Percentiles rank a stretch among this genome's conserved stretches.
phyloP scores from a whole-genome alignment of 2,888 invertebrate genomes.

The Amphimallon solstitiale region DNA sequence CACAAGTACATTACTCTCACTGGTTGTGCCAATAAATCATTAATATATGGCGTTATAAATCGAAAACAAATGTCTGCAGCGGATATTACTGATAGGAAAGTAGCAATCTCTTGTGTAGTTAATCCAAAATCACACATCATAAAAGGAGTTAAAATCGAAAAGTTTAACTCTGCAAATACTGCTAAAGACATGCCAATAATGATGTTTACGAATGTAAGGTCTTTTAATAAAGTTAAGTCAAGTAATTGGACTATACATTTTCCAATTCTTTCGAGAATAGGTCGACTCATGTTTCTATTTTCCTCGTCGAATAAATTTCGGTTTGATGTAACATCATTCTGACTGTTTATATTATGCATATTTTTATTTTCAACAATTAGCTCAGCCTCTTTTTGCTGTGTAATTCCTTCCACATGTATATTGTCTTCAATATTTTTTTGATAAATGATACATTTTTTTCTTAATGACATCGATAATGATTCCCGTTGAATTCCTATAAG shows the following conservation, averaged over 20 bases:
- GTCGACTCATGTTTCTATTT: conserved; percentile 56
- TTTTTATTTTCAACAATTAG: too few species aligned
- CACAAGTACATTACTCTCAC: conserved; percentile 73
- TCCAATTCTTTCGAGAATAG: conserved; percentile 53
- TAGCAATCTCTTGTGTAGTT: conserved; percentile 69
- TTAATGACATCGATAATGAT: too few species aligned
- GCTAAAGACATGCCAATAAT: conserved; percentile 75
- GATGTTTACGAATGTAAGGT: conserved; percentile 75
- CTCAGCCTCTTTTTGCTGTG: too few species aligned
- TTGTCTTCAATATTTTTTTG: conserved; percentile 73
- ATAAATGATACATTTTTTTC: too few species aligned
- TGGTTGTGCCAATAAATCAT: conserved; percentile 70
- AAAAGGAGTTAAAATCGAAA: conserved; percentile 73
- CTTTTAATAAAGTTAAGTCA: conserved; percentile 73
- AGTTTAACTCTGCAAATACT: conserved; percentile 75
- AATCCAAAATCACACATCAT: conserved; percentile 73
- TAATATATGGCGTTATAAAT: conserved; percentile 73
- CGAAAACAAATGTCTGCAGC: conserved; percentile 68
- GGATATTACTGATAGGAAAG: conserved; percentile 71
- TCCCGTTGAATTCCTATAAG: too few species aligned
- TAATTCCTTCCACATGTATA: conserved; percentile 65
- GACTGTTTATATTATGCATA: too few species aligned
- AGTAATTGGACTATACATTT: conserved; percentile 67
- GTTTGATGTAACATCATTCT: too few species aligned
- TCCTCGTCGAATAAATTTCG: too few species aligned